Percentiles rank a stretch among this genome's conserved stretches.
phyloP scores from a whole-genome alignment of 2,888 invertebrate species.

The Dicyrtoma fusca region DNA sequence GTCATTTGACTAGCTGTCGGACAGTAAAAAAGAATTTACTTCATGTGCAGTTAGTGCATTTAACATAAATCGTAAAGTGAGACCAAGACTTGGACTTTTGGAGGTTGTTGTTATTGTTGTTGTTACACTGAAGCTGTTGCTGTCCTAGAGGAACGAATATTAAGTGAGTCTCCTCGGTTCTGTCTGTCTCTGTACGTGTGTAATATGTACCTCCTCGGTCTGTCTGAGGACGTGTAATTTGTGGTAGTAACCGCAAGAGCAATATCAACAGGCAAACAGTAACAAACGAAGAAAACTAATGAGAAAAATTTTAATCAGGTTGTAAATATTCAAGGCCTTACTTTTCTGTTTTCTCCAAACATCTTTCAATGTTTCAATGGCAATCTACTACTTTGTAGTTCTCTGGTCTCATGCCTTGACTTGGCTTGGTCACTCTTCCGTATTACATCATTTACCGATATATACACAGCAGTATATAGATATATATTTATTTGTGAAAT shows the following conservation, averaged over 20 bases:
- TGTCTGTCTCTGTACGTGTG: not conserved
- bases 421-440: conserved; percentile 19
- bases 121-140: too few species aligned
- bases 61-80: not conserved
- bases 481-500: too few species aligned
- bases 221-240: not conserved
- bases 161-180: not conserved
- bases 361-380: not conserved
- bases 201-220: not conserved
- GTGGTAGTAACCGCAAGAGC: not conserved
- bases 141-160: too few species aligned
- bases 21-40: not conserved
- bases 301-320: conserved; percentile 35
- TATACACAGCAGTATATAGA: too few species aligned
- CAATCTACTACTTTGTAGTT: not conserved
- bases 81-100: too few species aligned
- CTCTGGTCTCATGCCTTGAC: not conserved
- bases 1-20: too few species aligned
- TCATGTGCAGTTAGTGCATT: conserved; percentile 10
- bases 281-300: conserved; percentile 17
- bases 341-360: not conserved
- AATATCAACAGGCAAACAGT: not conserved
- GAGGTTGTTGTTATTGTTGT: too few species aligned
- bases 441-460: not conserved
- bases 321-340: conserved; percentile 35